Conservation (phyloP, 2,113 vertebrate species). For the Falcunculus frontatus region DNA sequence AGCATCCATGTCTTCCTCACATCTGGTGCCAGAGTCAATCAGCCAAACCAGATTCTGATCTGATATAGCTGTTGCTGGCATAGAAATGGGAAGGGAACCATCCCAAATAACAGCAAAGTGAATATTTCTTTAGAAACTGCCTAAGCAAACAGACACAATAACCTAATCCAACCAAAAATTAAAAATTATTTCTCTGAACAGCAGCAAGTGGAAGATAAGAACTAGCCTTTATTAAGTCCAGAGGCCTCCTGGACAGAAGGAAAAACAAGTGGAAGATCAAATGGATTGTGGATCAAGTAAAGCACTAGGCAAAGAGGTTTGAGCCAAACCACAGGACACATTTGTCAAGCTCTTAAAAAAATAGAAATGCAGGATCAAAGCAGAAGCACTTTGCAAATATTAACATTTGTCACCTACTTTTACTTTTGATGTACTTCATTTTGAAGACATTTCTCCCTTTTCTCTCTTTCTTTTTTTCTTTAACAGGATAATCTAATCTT, state of each 20-base stretch:
- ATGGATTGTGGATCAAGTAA: slow-evolving; percentile 69
- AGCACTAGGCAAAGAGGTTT: slow-evolving; percentile 73
- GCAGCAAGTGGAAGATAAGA: slow-evolving; percentile 41
- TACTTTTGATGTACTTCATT: slow-evolving; percentile 80
- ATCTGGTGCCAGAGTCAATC: neutral
- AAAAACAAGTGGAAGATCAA: slow-evolving; percentile 72
- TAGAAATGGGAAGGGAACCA: neutral
- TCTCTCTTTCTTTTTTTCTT: neutral
- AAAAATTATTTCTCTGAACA: slow-evolving; percentile 11
- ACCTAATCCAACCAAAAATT: neutral
- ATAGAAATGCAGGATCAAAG: slow-evolving; percentile 79
- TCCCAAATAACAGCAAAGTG: neutral
- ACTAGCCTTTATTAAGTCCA: neutral
- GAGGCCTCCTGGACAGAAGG: slow-evolving; percentile 41
- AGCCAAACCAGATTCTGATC: neutral
- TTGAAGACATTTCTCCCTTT: slow-evolving; percentile 64
- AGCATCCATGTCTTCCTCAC: neutral
- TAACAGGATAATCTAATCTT: slow-evolving; percentile 70
- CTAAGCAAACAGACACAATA: neutral
- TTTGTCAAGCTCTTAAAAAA: slow-evolving; percentile 81
- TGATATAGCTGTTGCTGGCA: neutral
- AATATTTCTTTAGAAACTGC: neutral
- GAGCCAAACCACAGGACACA: slow-evolving; percentile 76
- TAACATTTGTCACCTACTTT: slow-evolving; percentile 82
- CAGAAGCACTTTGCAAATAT: slow-evolving; percentile 77